Evolutionary conservation across 2,797 vertebrate genomes (phyloP).

Genomic region (Echeneis naucrates): DNA sequence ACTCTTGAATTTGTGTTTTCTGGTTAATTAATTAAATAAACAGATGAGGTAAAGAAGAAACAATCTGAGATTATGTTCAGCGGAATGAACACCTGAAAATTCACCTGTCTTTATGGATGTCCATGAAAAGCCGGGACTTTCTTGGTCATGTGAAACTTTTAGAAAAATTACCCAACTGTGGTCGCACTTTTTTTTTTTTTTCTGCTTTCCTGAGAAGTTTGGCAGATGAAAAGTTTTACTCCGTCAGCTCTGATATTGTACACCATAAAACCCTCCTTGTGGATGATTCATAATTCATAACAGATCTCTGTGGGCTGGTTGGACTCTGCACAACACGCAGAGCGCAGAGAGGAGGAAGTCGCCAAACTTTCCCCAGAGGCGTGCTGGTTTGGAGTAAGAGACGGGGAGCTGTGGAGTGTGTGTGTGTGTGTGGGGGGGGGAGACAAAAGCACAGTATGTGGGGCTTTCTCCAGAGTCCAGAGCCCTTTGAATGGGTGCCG

Average conservation of each 20-base stretch:
- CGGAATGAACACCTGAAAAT: not conserved
- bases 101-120: not conserved
- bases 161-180: not conserved
- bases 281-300: conserved; percentile 63
- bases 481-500: conserved; percentile 81
- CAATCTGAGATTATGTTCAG: not conserved
- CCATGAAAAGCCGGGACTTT: not conserved
- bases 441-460: conserved; percentile 88
- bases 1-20: not conserved
- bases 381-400: conserved; percentile 66
- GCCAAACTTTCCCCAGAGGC: conserved; percentile 71
- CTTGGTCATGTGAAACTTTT: not conserved
- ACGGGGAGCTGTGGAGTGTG: conserved; percentile 55
- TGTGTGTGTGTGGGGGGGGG: conserved; percentile 51
- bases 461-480: conserved; percentile 80
- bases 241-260: conserved; percentile 27
- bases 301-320: conserved; percentile 60
- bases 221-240: not conserved
- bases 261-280: conserved; percentile 36
- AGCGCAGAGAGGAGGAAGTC: conserved; percentile 64
- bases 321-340: conserved; percentile 55
- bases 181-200: conserved; percentile 3
- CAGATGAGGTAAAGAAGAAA: not conserved
- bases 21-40: not conserved
- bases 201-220: conserved; percentile 8